Evolutionary conservation across 2,888 invertebrate species (phyloP).

Genomic region (Pollenia angustigena): DNA sequence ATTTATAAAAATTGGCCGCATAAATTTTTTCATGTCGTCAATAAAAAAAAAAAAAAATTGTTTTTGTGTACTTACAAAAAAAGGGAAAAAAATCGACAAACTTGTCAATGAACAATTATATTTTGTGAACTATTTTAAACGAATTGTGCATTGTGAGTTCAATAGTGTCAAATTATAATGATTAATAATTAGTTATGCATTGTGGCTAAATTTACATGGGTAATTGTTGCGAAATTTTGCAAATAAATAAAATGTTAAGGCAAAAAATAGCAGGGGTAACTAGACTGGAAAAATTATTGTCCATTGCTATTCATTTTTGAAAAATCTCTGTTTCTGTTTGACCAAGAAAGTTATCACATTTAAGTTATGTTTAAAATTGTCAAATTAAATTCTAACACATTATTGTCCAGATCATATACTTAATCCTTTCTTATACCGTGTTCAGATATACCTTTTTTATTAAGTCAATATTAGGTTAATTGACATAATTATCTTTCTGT

Average conservation of each 20-base stretch:
- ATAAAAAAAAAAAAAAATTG: constrained; percentile 37
- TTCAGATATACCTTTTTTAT: no score
- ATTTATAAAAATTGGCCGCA: constrained; percentile 54
- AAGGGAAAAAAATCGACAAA: constrained; percentile 44
- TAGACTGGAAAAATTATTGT: no score
- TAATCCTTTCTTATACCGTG: no score
- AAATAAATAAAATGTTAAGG: not conserved
- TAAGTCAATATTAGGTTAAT: no score
- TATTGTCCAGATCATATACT: no score
- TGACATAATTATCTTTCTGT: no score
- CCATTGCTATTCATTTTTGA: no score
- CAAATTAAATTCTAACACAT: no score
- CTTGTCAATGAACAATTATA: constrained; percentile 43
- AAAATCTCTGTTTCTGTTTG: no score
- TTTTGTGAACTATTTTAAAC: constrained; percentile 17
- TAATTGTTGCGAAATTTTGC: constrained; percentile 13
- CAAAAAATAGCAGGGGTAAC: not conserved
- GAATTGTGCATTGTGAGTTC: constrained; percentile 15
- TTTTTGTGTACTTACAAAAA: not conserved
- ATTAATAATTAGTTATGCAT: constrained; percentile 54
- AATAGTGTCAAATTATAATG: constrained; percentile 56
- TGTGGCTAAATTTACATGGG: constrained; percentile 12
- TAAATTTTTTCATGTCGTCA: constrained; percentile 40
- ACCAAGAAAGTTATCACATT: no score
- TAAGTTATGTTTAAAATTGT: no score